A percentile compares a stretch with the other conserved stretches of the same genome.
Conservation (phyloP, 1,140 invertebrate species). For the Rhagoletis zephyria region DNA sequence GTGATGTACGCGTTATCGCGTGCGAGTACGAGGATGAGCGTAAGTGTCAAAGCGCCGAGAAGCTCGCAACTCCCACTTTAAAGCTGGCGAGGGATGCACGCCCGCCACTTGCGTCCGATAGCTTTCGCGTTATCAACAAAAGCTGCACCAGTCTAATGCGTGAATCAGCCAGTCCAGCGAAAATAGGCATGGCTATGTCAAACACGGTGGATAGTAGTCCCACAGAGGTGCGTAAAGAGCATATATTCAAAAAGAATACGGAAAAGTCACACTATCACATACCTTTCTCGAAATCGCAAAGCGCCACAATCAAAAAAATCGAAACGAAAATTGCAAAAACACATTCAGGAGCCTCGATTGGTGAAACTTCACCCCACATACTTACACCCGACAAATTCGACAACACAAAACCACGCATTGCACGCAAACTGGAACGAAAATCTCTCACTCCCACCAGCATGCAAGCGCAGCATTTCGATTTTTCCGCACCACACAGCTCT, state of each 20-base stretch:
- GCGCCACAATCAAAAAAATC: conserved; percentile 60
- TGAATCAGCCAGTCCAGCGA: conserved; percentile 20
- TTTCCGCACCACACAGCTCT: conserved; percentile 53
- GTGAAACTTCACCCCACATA: conserved; percentile 27
- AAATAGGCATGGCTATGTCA: not conserved
- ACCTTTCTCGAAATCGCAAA: conserved; percentile 6
- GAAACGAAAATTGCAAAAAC: conserved; percentile 70
- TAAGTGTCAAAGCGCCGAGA: conserved; percentile 60
- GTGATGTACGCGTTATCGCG: conserved; percentile 53
- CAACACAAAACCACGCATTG: conserved; percentile 57
- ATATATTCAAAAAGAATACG: conserved; percentile 44
- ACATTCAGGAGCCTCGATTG: conserved; percentile 64
- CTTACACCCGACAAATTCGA: conserved; percentile 60
- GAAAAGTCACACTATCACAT: conserved; percentile 40
- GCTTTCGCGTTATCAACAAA: conserved; percentile 57
- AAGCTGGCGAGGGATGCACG: conserved; percentile 53
- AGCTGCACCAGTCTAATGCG: conserved; percentile 7
- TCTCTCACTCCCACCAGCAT: conserved; percentile 64
- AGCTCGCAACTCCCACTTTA: not conserved
- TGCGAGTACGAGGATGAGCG: conserved; percentile 59
- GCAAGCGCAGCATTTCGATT: conserved; percentile 66
- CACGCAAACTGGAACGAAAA: conserved; percentile 55
- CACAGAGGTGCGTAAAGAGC: conserved; percentile 27
- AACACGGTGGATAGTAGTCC: not conserved
- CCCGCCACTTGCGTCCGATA: conserved; percentile 66